Base-by-base conservation (phyloP, 2,113 vertebrate genomes). In the Ptilorrhoa leucosticta region DNA sequence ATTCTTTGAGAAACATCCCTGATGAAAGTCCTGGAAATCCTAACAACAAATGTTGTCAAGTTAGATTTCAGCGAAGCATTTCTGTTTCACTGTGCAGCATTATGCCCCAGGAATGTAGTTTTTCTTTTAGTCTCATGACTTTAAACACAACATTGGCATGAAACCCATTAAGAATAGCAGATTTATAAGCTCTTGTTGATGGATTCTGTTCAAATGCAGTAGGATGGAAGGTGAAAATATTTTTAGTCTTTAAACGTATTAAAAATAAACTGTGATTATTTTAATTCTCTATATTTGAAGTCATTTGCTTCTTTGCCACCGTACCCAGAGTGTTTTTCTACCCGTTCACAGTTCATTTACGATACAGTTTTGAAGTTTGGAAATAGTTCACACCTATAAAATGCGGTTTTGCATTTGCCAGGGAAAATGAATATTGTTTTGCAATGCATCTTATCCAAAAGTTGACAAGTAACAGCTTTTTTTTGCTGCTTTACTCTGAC, bases 321-420 rank as follows among this genome's bases (percentile, higher is more conserved):
- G 9, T 19, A 8, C n/a, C 77, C 45, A 0, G 70, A 20, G 85
- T 94, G 95, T 95, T 94, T 96, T 93, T 83, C 83, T 95, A 64
- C 65, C 66, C 75, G 15, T 95, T 95, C 94, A 69, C 96, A 84
- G 86, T 85, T 91, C 77, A 84, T 91, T 97, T 85, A 63, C 31
- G 48, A 50, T 73, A 21, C 50, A 73, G 83, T 96, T 96, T 93
- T 97, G 96, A 96, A 96, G 95, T 90, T 95, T 98, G 96, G 96
- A 97, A 97, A 78, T 96, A 91, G 93, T 96, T 98, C 97, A 97
- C 97, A 98, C 98, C 97, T 98, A 96, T 94, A 95, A 97, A 97
- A 97, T 44, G 96, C 68, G 95, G 89, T 15, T 96, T 95, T 91
- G 51, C 66, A 3, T 97, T 96, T 97, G 94, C 97, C 97, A 95